These are phyloP conservation scores for Channa striata DNA, from an alignment of 2,797 vertebrate species.

Conservation along the genomic window DNA sequence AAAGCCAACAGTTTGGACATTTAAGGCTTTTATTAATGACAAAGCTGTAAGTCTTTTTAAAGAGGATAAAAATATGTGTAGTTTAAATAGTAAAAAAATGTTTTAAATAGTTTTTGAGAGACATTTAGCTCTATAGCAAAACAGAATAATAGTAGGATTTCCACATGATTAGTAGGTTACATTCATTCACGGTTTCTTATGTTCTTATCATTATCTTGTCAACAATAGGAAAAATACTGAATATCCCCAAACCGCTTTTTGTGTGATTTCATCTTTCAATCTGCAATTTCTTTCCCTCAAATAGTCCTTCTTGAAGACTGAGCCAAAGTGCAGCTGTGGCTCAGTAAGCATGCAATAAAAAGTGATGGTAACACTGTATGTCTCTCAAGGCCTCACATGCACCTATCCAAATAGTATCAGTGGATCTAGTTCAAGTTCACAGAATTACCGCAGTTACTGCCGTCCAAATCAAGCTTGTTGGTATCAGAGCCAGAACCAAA, in stretches of 20 bases:
- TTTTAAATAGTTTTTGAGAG: no score
- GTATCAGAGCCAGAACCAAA: slow-evolving; percentile 71
- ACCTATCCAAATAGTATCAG: slow-evolving; percentile 73
- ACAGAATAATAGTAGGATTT: no score
- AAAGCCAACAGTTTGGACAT: no score
- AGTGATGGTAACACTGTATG: slow-evolving; percentile 29
- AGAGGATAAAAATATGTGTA: no score
- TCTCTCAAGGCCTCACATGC: slow-evolving; percentile 64
- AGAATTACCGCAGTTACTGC: slow-evolving; percentile 59
- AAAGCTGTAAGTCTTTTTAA: no score
- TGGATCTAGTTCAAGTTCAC: slow-evolving; percentile 74
- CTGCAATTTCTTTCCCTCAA: slow-evolving; percentile 25
- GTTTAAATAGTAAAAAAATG: no score
- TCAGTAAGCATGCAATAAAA: slow-evolving; percentile 45
- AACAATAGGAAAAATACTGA: no score
- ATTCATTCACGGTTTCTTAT: no score
- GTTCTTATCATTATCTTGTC: no score
- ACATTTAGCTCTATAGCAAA: no score
- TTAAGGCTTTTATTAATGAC: no score
- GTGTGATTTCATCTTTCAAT: slow-evolving; percentile 46
- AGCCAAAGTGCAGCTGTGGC: slow-evolving; percentile 50
- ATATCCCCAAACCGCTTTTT: slow-evolving; percentile 19
- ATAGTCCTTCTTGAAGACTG: slow-evolving; percentile 5
- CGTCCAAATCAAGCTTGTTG: slow-evolving; percentile 64
- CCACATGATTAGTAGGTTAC: no score